Evolutionary conservation across 1,140 invertebrate genomes (phyloP).

Genomic region (Drosophila lini): DNA sequence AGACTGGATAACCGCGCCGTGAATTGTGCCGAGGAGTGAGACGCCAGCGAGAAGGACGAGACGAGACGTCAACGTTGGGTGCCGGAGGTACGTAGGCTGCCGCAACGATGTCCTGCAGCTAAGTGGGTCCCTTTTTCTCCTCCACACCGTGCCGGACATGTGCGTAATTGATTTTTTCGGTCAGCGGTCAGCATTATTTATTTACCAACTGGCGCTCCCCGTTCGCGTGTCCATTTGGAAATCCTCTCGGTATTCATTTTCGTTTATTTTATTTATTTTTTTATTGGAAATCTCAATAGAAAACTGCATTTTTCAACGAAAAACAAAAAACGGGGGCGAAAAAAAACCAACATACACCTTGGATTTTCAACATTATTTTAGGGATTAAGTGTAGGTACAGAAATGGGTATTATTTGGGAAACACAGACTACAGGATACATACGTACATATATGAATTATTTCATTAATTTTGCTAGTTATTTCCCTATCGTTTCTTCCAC

Average conservation of each 20-base stretch:
- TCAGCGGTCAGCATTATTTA: slow-evolving; percentile 31
- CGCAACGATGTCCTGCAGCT: background rate
- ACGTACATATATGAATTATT: slow-evolving; percentile 27
- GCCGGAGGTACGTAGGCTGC: slow-evolving; percentile 8
- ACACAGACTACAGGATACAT: slow-evolving; percentile 19
- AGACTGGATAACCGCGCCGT: slow-evolving; percentile 6
- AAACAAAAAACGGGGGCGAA: background rate
- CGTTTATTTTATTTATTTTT: slow-evolving; percentile 5
- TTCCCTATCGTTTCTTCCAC: slow-evolving; percentile 12
- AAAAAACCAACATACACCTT: slow-evolving; percentile 17
- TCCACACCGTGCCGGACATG: slow-evolving; percentile 4
- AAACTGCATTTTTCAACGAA: slow-evolving; percentile 14
- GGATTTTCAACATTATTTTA: slow-evolving; percentile 41
- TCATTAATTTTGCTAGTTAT: slow-evolving; percentile 38
- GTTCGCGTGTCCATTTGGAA: background rate
- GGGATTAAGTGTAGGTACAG: slow-evolving; percentile 47
- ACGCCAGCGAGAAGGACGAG: background rate
- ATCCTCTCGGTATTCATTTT: background rate
- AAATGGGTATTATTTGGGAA: slow-evolving; percentile 28
- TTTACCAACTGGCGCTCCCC: slow-evolving; percentile 3
- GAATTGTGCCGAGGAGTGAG: slow-evolving; percentile 2
- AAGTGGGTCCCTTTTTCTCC: background rate
- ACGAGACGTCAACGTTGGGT: background rate
- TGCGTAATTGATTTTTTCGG: slow-evolving; percentile 20
- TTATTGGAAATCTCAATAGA: slow-evolving; percentile 52